phyloP scores from a whole-genome alignment of 2,888 invertebrate genomes.

The Pyralis farinalis region DNA sequence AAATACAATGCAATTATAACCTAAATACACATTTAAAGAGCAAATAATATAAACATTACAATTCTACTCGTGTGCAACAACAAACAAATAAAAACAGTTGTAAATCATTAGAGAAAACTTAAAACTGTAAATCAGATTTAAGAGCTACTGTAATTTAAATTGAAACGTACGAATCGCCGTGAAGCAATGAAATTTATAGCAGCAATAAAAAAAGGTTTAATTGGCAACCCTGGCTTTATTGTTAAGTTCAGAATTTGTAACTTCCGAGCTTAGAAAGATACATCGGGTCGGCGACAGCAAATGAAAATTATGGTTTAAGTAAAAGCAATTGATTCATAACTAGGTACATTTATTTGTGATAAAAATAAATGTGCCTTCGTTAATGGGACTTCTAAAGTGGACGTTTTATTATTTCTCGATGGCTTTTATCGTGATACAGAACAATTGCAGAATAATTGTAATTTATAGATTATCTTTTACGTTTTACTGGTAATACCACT shows the following conservation, averaged over 20 bases:
- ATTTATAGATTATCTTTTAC: no score
- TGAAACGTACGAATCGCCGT: neutral
- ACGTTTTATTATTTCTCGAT: no score
- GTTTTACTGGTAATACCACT: no score
- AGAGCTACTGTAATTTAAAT: neutral
- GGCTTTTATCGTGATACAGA: no score
- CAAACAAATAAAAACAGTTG: slow-evolving; percentile 1
- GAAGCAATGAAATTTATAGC: neutral
- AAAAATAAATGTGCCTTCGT: no score
- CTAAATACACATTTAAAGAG: no score
- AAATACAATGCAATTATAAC: no score
- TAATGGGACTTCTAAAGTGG: no score
- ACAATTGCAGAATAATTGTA: no score
- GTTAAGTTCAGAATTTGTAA: slow-evolving; percentile 15
- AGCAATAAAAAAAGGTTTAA: neutral
- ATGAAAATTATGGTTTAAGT: slow-evolving; percentile 1
- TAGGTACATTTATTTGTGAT: neutral
- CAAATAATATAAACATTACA: no score
- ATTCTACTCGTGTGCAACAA: neutral
- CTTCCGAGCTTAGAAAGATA: slow-evolving; percentile 12
- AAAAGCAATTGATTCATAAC: neutral
- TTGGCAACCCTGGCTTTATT: slow-evolving; percentile 15
- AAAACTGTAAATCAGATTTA: slow-evolving; percentile 1
- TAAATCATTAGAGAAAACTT: slow-evolving; percentile 21
- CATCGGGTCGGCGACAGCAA: slow-evolving; percentile 9